Evolutionary conservation across 1,140 invertebrate species (phyloP), one percentile per base, ranked within the genome.

Genomic region (Pissodes strobi): DNA sequence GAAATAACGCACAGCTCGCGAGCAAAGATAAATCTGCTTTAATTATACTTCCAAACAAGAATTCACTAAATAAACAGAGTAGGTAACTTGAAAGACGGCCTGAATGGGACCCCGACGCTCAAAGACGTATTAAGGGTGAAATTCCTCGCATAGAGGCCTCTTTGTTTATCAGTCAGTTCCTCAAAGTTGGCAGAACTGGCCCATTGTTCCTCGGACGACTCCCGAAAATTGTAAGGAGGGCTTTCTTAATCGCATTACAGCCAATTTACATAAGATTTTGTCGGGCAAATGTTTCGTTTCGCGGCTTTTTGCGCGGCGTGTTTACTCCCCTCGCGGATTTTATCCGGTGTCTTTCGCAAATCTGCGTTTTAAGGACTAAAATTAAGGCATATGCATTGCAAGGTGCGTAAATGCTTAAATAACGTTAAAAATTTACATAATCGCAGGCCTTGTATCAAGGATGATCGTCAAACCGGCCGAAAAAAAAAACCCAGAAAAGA

Each of bases 121-220:
- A 49, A 53, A 53, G 51, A 53, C 51, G 51, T 30, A 53, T 53
- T 53, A 39, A 39, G 52, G 52, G 52, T 56, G 52, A 41, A 56
- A 56, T 41, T 56, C 52, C 37, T 41, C 52, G 17, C 34, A 56
- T 22, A 56, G 34, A 39, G 12, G 52, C 12, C 19, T 23, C 52
- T 56, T 56, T 56, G 52, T 56, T 56, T 41, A 23, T 56, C 48
- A 52, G 48, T 52, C 23, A 52, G 27, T 27, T 25, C 15, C 48
- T 52, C 52, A 52, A 56, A 56, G 52, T 56, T 56, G 37, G 17
- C 52, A 39, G 19, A 56, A 39, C 52, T 56, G 52, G 52, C 38
- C 38, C 52, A 56, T 56, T 56, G 52, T 56, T 56, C 52, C 37
- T 41, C 19, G 34, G 30, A 30, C 30, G 30, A 53, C 37, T 30